A percentile compares a stretch with the other conserved stretches of the same genome.
These are phyloP conservation scores for Halocynthia aurantium DNA, from an alignment of 23 tunicate species.

Conservation along the genomic window DNA sequence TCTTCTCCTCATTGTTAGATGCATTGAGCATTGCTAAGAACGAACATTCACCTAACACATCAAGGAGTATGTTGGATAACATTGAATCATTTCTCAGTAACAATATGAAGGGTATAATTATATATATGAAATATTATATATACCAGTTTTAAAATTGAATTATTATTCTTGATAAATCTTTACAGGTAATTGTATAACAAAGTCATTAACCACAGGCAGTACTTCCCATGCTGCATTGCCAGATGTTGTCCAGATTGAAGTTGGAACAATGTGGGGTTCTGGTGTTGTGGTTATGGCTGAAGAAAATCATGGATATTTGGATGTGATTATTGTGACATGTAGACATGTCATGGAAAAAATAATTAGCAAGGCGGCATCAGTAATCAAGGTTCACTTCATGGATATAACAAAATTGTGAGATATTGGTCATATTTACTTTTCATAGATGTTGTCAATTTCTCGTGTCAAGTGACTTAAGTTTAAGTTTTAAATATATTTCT, in stretches of 20 bases:
- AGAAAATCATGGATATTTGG: neutral
- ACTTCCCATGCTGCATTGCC: neutral
- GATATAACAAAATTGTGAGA: conserved; percentile 8
- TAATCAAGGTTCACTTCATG: neutral
- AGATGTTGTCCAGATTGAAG: conserved; percentile 3
- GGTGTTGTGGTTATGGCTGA: conserved; percentile 17
- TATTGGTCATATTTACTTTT: neutral
- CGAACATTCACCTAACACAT: no score
- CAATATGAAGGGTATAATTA: no score
- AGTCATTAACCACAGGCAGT: no score
- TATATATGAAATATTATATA: no score
- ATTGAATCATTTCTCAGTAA: no score
- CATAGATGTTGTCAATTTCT: neutral
- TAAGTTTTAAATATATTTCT: neutral
- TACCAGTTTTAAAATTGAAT: no score
- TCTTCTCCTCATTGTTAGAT: no score
- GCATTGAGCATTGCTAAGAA: no score
- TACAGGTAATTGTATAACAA: no score
- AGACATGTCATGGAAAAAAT: conserved; percentile 16
- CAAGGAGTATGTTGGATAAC: no score
- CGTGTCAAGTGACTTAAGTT: neutral
- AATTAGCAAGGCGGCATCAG: neutral
- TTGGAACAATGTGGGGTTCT: conserved; percentile 15
- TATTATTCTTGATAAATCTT: no score
- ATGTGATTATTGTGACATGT: conserved; percentile 12